Base-by-base conservation (phyloP, 2,113 vertebrate species). In the Pelobates fuscus region DNA sequence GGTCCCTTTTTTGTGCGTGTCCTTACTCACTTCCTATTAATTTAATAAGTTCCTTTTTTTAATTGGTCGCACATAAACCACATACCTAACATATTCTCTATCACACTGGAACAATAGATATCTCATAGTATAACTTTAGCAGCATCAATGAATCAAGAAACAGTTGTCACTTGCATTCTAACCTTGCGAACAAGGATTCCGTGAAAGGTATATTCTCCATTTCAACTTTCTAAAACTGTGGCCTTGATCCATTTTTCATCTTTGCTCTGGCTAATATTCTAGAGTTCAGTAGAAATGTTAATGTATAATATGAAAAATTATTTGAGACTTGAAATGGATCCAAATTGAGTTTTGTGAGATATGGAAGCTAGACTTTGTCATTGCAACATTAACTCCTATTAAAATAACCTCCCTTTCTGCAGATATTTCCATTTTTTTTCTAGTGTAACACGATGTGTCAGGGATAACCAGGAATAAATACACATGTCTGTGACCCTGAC, bases 111-210 rank as follows among this genome's bases (percentile, higher is more conserved):
- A 44, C 30, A 60, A 59, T 26, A 43, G 41, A 12, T 21, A 18
- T 41, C n/a, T 46, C 25, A 25, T 46, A 49, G 15, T 2, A 10
- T 25, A n/a, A 18, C 26, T 46, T 17, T 26, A 27, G n/a, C 41
- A 21, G 70, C 43, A 41, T 8, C 29, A 54, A 72, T 63, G n/a
- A 63, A 37, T 63, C 43, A 63, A 63, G 70, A 24, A 27, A 2
- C n/a, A 20, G 21, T 72, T 72, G 70, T 63, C 70, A 63, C 14
- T 52, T 72, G 59, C 52, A 41, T 54, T 63, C 58, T 63, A 63
- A 72, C 70, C 60, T 63, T 72, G 70, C 43, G 44, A 10, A 43
- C 70, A 54, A 62, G 30, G 60, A 52, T 62, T 52, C 60, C 29
- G 26, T 23, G 44, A 52, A 63, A 63, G 60, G 57, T 62, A 49